These are phyloP conservation scores for Athripsodes cinereus DNA, from an alignment of 2,888 invertebrate species.

Conservation along the genomic window DNA sequence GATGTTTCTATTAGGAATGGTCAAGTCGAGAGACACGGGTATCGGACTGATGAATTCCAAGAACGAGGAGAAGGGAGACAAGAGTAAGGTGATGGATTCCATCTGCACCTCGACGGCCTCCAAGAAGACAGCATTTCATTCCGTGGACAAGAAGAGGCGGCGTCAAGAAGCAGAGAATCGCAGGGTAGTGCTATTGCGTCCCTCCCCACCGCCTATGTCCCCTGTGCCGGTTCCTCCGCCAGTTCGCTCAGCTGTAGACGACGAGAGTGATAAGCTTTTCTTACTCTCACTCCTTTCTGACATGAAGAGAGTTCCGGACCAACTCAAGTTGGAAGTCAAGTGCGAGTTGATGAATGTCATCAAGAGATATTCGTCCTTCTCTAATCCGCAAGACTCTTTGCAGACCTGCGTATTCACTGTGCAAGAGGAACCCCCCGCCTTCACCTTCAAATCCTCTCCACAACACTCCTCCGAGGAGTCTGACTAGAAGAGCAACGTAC, in stretches of 20 bases:
- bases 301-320: background rate
- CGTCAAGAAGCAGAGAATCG: background rate
- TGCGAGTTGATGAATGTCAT: background rate
- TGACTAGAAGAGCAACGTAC: too few relatives aligned
- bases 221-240: background rate
- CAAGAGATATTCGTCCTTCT: background rate
- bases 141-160: background rate
- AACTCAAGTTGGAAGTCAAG: background rate
- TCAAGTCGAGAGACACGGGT: background rate
- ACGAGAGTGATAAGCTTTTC: background rate
- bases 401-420: background rate
- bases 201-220: background rate
- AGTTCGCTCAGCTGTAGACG: background rate
- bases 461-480: background rate
- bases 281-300: background rate
- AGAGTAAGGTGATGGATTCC: background rate
- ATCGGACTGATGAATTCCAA: background rate
- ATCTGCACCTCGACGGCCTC: background rate
- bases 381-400: background rate
- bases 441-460: background rate
- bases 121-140: background rate
- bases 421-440: background rate
- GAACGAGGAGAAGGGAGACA: background rate
- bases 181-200: background rate
- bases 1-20: background rate